Evolutionary conservation across 1,140 invertebrate genomes (phyloP).

Genomic region (Dysdera silvatica): DNA sequence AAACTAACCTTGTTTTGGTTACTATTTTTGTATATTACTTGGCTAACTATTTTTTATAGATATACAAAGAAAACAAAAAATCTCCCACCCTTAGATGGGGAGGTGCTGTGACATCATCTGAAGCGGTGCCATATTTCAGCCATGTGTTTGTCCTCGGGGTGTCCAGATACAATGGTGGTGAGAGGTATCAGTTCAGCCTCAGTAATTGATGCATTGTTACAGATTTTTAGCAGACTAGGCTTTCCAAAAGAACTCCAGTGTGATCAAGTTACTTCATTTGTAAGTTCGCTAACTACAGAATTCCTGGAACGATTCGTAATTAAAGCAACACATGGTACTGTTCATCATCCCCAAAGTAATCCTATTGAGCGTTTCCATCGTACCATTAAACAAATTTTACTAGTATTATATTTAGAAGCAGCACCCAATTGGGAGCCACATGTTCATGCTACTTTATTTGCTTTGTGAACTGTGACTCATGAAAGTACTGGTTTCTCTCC

Average conservation of each 20-base stretch:
- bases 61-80: no score
- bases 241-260: background rate
- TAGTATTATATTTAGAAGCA: background rate
- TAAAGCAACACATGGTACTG: background rate
- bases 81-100: no score
- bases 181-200: background rate
- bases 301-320: constrained; percentile 3
- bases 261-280: background rate
- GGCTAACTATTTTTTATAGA: no score
- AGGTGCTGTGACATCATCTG: no score
- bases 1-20: no score
- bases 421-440: background rate
- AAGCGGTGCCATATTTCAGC: no score
- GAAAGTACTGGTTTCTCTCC: background rate
- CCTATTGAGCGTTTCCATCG: background rate
- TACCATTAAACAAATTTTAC: background rate
- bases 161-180: constrained; percentile 1
- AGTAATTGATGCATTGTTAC: background rate
- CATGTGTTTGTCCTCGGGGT: background rate
- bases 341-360: constrained; percentile 9
- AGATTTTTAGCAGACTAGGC: constrained; percentile 1
- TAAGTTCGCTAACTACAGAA: background rate
- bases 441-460: background rate
- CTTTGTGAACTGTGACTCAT: background rate
- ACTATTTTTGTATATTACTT: no score